Conservation (phyloP, 2,888 invertebrate genomes). For the Villa cingulata region DNA sequence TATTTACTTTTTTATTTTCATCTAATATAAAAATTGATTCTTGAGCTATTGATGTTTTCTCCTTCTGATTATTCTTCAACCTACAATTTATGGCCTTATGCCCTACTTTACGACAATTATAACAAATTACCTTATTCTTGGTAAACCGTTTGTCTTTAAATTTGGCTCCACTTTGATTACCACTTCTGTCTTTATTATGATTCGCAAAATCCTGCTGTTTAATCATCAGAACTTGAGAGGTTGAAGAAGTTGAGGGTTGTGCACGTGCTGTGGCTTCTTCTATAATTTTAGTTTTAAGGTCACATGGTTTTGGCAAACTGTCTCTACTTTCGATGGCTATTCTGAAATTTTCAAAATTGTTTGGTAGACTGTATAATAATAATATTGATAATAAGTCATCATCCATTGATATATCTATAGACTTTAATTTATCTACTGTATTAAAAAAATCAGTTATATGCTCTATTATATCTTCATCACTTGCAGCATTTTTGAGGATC, state of each 20-base stretch:
- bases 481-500: slow-evolving; percentile 21
- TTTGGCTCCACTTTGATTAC: too few species aligned
- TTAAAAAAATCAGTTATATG: slow-evolving; percentile 23
- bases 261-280: slow-evolving; percentile 13
- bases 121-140: too few species aligned
- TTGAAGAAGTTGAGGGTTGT: too few species aligned
- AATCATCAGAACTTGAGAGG: too few species aligned
- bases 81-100: neutral
- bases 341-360: slow-evolving; percentile 23
- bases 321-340: slow-evolving; percentile 25
- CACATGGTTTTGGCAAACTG: slow-evolving; percentile 20
- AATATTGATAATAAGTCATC: slow-evolving; percentile 18
- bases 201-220: too few species aligned
- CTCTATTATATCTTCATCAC: slow-evolving; percentile 20
- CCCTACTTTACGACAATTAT: too few species aligned
- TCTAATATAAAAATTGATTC: neutral
- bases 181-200: too few species aligned
- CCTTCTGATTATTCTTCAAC: neutral
- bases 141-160: too few species aligned
- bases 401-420: slow-evolving; percentile 20
- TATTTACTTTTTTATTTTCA: neutral
- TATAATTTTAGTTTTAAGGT: slow-evolving; percentile 22
- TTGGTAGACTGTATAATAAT: too few species aligned
- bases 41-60: neutral
- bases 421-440: slow-evolving; percentile 21